phyloP scores from a whole-genome alignment of 2,113 vertebrate species.

The Muntiacus muntjak region DNA sequence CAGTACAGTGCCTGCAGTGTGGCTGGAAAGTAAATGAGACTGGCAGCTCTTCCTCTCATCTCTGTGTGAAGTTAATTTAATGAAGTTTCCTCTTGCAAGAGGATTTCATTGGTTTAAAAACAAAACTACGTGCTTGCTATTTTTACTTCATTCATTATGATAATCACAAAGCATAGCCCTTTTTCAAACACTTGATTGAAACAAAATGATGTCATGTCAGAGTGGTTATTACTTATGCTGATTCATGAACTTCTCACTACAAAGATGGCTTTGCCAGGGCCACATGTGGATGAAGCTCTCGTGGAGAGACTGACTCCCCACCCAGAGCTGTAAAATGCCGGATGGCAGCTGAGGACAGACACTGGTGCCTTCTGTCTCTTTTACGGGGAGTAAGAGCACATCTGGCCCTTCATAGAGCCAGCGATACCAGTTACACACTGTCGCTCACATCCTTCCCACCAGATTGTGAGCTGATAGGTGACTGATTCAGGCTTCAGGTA shows the following conservation, averaged over 20 bases:
- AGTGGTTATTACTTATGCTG: slow-evolving; percentile 27
- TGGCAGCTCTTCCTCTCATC: neutral
- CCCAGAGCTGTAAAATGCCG: neutral
- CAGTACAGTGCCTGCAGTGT: neutral
- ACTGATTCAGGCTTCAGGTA: neutral
- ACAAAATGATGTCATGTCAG: slow-evolving; percentile 30
- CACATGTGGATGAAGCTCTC: neutral
- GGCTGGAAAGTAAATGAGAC: neutral
- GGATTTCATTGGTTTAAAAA: slow-evolving; percentile 34
- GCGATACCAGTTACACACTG: neutral
- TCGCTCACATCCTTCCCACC: neutral
- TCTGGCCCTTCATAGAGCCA: neutral
- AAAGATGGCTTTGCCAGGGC: neutral
- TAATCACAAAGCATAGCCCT: slow-evolving; percentile 41
- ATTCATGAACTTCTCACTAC: neutral
- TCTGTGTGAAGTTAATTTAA: neutral
- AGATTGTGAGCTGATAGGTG: neutral
- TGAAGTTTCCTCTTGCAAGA: neutral
- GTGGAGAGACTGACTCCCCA: neutral
- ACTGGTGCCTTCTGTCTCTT: neutral
- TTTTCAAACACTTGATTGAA: slow-evolving; percentile 31
- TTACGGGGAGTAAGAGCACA: neutral
- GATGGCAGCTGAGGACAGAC: neutral
- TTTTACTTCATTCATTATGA: slow-evolving; percentile 57
- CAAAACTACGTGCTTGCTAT: slow-evolving; percentile 4